Conservation (phyloP, 2,113 vertebrate species). For the Alligator sinensis region DNA sequence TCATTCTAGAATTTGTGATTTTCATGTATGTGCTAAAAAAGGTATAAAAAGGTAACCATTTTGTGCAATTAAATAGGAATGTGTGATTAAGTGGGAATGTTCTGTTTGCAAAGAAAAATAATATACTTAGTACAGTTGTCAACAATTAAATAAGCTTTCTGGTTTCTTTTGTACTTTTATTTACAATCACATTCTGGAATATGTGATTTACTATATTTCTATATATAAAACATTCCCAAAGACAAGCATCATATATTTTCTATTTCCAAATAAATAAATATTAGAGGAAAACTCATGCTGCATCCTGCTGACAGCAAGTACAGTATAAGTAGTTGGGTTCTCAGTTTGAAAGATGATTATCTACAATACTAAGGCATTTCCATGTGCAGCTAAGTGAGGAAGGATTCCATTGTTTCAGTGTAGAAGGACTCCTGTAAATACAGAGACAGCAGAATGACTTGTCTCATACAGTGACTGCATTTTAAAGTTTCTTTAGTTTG, state of each 20-base stretch:
- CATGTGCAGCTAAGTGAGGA: not conserved
- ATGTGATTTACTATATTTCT: not conserved
- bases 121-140: not conserved
- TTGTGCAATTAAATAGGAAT: not conserved
- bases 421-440: accelerated
- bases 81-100: not conserved
- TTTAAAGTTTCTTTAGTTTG: not conserved
- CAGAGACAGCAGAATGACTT: accelerated
- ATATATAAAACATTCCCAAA: not conserved
- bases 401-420: too few relatives aligned
- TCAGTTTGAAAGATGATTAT: accelerated
- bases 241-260: not conserved
- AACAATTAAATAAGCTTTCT: not conserved
- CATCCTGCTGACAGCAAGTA: not conserved
- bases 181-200: not conserved
- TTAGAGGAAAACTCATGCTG: not conserved
- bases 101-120: not conserved
- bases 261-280: not conserved
- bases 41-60: not conserved
- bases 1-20: not conserved
- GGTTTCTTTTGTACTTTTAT: not conserved
- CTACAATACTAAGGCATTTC: not conserved
- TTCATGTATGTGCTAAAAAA: not conserved
- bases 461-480: not conserved
- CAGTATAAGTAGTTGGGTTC: accelerated